phyloP scores from a whole-genome alignment of 2,797 vertebrate species.

The Triplophysa bombifrons region DNA sequence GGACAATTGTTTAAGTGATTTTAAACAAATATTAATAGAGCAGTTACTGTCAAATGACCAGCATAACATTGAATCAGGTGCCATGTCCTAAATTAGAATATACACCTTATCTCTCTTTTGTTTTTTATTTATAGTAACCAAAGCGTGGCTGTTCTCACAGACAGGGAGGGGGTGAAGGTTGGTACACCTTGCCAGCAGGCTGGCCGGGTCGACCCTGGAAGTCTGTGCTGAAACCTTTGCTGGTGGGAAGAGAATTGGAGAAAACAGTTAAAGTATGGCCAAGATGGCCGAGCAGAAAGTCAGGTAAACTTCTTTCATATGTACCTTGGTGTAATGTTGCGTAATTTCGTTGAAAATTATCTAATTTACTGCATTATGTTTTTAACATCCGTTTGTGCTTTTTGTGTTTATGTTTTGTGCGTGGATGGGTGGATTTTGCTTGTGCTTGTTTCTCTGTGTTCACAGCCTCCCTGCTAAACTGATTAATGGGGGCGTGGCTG shows the following conservation, averaged over 20 bases:
- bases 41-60: not conserved
- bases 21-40: not conserved
- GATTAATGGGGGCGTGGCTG: slow-evolving; percentile 90
- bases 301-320: slow-evolving; percentile 63
- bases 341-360: no score
- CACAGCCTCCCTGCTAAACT: slow-evolving; percentile 86
- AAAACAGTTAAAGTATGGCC: slow-evolving; percentile 29
- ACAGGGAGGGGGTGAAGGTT: slow-evolving; percentile 27
- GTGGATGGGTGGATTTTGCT: slow-evolving; percentile 53
- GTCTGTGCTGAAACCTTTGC: slow-evolving; percentile 25
- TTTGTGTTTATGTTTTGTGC: slow-evolving; percentile 19
- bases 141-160: not conserved
- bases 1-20: slow-evolving; percentile 30
- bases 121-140: not conserved
- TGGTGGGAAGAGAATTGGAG: slow-evolving; percentile 24
- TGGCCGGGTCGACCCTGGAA: not conserved
- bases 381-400: slow-evolving; percentile 8
- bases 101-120: not conserved
- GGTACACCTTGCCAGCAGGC: not conserved
- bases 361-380: not conserved
- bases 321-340: not conserved
- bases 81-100: not conserved
- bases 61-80: not conserved
- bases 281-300: slow-evolving; percentile 79
- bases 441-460: slow-evolving; percentile 67